phyloP scores from a whole-genome alignment of 1,140 invertebrate genomes.

The Apocrypta bakeri region DNA sequence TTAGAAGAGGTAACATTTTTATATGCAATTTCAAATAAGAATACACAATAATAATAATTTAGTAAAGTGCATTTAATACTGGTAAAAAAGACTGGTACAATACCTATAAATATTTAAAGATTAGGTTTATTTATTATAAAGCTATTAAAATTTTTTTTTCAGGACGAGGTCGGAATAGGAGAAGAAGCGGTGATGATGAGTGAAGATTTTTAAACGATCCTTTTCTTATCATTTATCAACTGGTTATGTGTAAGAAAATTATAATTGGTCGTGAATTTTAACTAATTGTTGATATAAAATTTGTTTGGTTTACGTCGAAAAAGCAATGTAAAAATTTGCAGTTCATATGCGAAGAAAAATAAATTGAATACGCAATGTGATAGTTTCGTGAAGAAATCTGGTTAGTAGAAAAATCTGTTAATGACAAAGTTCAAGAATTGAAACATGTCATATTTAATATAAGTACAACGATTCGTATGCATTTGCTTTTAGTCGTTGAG shows the following conservation, averaged over 20 bases:
- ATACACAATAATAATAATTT: neutral
- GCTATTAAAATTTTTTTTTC: constrained; percentile 43
- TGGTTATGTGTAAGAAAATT: neutral
- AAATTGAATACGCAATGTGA: neutral
- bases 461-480: neutral
- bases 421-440: neutral
- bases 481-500: neutral
- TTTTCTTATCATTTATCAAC: neutral
- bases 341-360: neutral
- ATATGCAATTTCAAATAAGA: neutral
- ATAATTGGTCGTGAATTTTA: neutral
- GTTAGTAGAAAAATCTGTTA: constrained; percentile 8
- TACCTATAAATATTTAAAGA: too few species aligned
- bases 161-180: constrained; percentile 66
- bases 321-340: neutral
- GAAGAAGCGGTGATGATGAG: constrained; percentile 63
- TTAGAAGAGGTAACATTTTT: constrained; percentile 75
- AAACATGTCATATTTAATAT: constrained; percentile 8
- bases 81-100: neutral
- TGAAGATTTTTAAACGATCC: neutral
- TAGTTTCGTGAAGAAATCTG: neutral
- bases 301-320: neutral
- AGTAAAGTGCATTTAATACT: neutral
- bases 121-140: neutral
- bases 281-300: constrained; percentile 9